Conservation (phyloP, 2,888 invertebrate genomes). For the Arctia plantaginis region DNA sequence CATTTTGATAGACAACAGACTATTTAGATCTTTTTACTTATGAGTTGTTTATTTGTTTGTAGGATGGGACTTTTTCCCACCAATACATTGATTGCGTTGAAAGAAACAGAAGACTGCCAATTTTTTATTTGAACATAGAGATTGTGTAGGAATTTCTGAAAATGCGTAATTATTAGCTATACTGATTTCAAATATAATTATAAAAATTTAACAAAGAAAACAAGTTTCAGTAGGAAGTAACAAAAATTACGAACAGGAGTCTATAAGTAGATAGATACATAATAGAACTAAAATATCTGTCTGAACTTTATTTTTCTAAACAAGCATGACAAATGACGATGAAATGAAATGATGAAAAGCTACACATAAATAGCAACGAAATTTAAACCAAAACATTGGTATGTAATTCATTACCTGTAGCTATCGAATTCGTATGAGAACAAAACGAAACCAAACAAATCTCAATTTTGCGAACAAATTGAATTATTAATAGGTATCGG, state of each 20-base stretch:
- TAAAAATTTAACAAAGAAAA: background rate
- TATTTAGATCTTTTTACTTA: background rate
- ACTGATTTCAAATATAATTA: background rate
- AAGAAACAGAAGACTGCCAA: background rate
- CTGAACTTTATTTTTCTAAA: background rate
- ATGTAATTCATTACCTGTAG: slow-evolving; percentile 35
- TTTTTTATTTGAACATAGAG: background rate
- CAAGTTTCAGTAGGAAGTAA: too few species aligned
- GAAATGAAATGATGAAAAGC: too few species aligned
- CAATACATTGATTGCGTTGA: background rate
- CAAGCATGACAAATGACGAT: slow-evolving; percentile 5
- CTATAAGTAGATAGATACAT: background rate
- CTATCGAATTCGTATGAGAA: slow-evolving; percentile 48
- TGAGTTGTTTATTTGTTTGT: background rate
- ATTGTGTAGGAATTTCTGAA: background rate
- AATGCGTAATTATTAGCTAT: background rate
- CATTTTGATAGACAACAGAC: slow-evolving; percentile 26
- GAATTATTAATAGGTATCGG: slow-evolving; percentile 67
- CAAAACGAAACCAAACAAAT: slow-evolving; percentile 56
- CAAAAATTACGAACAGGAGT: background rate
- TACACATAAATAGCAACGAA: slow-evolving; percentile 8
- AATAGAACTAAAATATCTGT: background rate
- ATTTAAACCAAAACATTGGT: slow-evolving; percentile 33
- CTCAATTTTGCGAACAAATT: slow-evolving; percentile 65
- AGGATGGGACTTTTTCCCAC: background rate